These are phyloP conservation scores for Formica exsecta DNA, from an alignment of 1,140 invertebrate species.

Conservation along the genomic window DNA sequence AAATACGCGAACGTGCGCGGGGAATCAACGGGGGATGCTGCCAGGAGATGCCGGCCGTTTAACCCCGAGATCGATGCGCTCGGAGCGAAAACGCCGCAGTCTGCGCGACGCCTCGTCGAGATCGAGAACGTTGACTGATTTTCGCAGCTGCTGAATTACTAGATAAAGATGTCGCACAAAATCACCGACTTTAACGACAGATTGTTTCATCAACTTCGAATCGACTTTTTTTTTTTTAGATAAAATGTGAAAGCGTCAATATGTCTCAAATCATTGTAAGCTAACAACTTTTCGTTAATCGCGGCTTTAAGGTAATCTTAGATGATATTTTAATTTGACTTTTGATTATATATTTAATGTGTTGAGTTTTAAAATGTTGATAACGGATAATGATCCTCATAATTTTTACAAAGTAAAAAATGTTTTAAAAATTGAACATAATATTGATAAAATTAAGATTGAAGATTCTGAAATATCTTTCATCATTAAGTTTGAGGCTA, in stretches of 20 bases:
- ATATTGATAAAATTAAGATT: not conserved
- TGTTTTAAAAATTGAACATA: not conserved
- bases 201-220: not conserved
- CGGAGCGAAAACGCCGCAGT: conserved; percentile 35
- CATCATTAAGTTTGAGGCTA: not conserved
- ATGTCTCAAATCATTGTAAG: not conserved
- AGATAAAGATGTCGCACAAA: not conserved
- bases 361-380: not conserved
- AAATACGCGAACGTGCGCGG: conserved; percentile 50
- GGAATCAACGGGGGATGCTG: conserved; percentile 25
- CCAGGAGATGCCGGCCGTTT: conserved; percentile 51
- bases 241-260: not conserved
- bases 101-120: not conserved
- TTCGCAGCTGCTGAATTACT: conserved; percentile 2
- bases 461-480: not conserved
- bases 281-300: not conserved
- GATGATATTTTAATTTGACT: not conserved
- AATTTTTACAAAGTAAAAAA: conserved; percentile 1
- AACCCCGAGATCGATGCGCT: conserved; percentile 53
- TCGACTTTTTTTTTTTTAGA: not conserved
- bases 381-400: not conserved
- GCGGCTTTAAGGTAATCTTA: not conserved
- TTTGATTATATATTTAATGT: not conserved
- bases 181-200: not conserved
- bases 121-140: conserved; percentile 16